Base-by-base conservation (phyloP, 2,888 invertebrate genomes). In the Brachylomia viminalis region DNA sequence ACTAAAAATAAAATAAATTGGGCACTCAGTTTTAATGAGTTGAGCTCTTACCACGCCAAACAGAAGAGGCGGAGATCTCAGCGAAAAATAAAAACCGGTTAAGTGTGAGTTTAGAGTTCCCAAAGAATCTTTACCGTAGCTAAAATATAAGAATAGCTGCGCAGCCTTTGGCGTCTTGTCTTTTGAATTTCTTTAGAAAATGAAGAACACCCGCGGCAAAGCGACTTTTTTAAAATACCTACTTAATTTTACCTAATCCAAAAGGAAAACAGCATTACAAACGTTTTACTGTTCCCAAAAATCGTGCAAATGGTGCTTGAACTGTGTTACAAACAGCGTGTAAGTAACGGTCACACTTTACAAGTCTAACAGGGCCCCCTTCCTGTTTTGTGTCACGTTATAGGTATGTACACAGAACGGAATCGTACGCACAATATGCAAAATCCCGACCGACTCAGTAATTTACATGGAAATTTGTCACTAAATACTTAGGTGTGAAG, bases 391-490 rank as follows among this genome's bases (percentile, higher is more conserved):
- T 69, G 58, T 52, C 73, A 83, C 65, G 54, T 80, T 73, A 71
- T 72, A 74, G 49, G 33, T 54, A 52, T 72, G n/a, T n/a, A n/a
- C 54, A 73, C 62, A 45, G 45, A 77, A 82, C 67, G 38, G 15
- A 74, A 75, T 78, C 72, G 66, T 84, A 68, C 73, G 38, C 67
- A 82, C 58, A 79, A 74, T 67, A 77, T 85, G 68, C 73, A 72
- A 80, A 77, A 77, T 77, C 76, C 66, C 33, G 62, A 54, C 65
- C 42, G 61, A 72, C 62, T 77, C 27, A 38, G 66, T 82, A 69
- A 87, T 86, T 87, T 87, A 87, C 87, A 82, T 87, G 74, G 83
- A 75, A 71, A 84, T 86, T 87, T 76, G 83, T 79, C 77, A 87
- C 75, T 82, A 72, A 87, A 72, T 82, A 77, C 74, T 79, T 80